Evolutionary conservation across 2,113 vertebrate species (phyloP).

Genomic region (Sebastes fasciatus): DNA sequence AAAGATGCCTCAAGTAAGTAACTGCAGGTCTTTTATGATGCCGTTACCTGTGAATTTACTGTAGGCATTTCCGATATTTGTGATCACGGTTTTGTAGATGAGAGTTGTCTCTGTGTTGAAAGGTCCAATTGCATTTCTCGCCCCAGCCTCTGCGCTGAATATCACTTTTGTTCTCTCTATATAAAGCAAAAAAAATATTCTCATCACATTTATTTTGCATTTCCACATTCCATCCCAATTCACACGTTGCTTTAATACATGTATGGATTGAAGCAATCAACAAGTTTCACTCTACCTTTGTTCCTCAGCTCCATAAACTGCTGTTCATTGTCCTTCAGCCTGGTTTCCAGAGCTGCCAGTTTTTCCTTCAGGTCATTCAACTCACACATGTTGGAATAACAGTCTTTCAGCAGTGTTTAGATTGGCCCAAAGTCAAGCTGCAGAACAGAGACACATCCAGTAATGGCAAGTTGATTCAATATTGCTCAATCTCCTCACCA

Average conservation of each 20-base stretch:
- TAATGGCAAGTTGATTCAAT: no score
- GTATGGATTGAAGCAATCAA: background rate
- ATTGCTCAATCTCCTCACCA: background rate
- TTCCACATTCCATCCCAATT: background rate
- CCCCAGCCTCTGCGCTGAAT: background rate
- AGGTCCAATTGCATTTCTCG: background rate
- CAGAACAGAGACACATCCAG: no score
- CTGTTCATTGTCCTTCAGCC: fast-evolving
- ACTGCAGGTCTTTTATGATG: no score
- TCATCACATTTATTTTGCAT: background rate
- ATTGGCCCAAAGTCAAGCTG: no score
- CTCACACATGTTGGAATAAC: background rate
- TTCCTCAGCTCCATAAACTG: background rate
- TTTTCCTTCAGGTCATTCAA: background rate
- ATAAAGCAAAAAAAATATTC: background rate
- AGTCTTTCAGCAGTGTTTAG: background rate
- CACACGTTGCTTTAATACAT: background rate
- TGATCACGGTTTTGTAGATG: fast-evolving
- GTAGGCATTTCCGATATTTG: constrained; percentile 19
- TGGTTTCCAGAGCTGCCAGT: background rate
- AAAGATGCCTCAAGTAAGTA: no score
- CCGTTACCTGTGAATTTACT: constrained; percentile 14
- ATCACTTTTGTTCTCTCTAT: background rate
- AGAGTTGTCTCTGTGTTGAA: background rate
- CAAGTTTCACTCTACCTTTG: background rate